Conservation (phyloP, 2,113 vertebrate genomes). For the Suncus etruscus region DNA sequence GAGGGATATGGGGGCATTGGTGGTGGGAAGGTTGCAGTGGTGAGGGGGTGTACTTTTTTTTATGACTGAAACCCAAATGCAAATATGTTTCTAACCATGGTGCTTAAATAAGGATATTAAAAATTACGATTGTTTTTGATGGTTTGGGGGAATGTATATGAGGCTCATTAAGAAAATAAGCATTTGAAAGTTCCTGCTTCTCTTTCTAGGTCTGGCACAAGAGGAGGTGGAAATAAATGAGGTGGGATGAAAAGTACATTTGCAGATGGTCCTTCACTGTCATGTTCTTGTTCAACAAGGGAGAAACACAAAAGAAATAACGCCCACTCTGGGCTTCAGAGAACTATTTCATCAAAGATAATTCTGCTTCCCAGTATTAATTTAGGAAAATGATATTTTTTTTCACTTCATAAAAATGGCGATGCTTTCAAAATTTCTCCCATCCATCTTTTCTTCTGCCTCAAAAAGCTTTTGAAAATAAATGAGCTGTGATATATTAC, state of each 20-base stretch:
- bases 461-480: constrained; percentile 56
- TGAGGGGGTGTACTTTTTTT: no score
- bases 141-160: neutral
- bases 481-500: constrained; percentile 36
- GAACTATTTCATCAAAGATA: constrained; percentile 46
- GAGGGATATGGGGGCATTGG: no score
- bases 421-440: constrained; percentile 48
- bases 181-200: constrained; percentile 26
- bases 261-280: neutral
- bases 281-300: neutral
- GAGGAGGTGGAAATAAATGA: neutral
- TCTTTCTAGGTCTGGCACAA: neutral
- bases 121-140: neutral
- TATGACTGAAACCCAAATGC: no score
- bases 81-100: no score
- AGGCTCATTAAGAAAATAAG: neutral
- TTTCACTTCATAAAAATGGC: constrained; percentile 6
- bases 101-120: no score
- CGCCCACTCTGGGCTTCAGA: neutral
- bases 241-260: neutral
- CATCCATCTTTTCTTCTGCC: neutral
- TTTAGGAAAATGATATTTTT: constrained; percentile 32
- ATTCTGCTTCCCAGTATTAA: constrained; percentile 41
- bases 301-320: neutral
- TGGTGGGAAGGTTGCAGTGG: no score